phyloP scores from a whole-genome alignment of 2,797 vertebrate species.

The Premnoplex brunnescens region DNA sequence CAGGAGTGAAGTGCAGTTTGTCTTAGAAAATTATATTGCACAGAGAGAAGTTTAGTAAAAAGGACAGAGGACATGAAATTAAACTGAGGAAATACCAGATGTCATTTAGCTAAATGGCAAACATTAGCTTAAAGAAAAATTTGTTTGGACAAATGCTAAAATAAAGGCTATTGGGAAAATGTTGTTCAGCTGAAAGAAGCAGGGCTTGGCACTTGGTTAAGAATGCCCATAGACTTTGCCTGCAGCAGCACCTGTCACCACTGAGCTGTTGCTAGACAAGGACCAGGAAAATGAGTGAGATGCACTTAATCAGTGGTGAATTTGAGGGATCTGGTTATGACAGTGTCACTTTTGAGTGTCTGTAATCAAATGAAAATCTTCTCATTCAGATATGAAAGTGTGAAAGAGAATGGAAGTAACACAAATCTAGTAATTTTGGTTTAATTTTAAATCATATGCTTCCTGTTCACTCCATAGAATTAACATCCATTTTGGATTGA shows the following conservation, averaged over 20 bases:
- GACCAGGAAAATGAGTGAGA: background rate
- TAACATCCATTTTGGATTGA: background rate
- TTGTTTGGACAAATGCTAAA: background rate
- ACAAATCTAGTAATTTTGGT: background rate
- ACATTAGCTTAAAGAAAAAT: background rate
- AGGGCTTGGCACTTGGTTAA: background rate
- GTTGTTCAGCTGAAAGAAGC: background rate
- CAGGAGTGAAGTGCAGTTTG: background rate
- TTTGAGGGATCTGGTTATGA: background rate
- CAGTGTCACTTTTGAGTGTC: background rate
- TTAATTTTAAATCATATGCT: background rate
- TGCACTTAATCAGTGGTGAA: background rate
- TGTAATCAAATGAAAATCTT: background rate
- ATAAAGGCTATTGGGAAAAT: background rate
- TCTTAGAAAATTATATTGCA: background rate
- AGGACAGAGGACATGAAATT: background rate
- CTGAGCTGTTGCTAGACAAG: background rate
- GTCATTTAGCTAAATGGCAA: background rate
- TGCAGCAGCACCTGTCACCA: background rate
- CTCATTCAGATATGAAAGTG: background rate
- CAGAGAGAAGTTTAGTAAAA: background rate
- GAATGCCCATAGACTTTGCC: background rate
- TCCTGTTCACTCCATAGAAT: background rate
- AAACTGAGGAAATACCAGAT: background rate
- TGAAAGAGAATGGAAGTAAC: background rate